Evolutionary conservation across 2,113 vertebrate genomes (phyloP), one percentile per base, ranked within the genome.

Genomic region (Lampris megalopsis): DNA sequence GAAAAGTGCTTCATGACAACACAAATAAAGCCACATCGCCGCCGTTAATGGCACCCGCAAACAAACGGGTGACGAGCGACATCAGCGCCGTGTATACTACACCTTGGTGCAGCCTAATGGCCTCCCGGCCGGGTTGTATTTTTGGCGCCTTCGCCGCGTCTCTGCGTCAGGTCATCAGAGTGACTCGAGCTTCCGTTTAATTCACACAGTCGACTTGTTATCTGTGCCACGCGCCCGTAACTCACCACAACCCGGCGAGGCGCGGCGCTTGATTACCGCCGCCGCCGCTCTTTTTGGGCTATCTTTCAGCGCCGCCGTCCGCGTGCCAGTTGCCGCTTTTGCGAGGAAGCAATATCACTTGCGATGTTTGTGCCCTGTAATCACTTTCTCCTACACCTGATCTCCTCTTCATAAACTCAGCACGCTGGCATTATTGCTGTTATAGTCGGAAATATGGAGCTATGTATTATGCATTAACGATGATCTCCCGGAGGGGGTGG

Each of bases 401-500:
- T 91, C 84, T 75, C 77, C 82, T 87, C 86, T 91, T 89, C 73
- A 87, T 87, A 82, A 88, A 87, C 83, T 84, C 84, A 53, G 71
- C 48, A 42, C 48, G 65, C 75, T 68, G 61, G 84, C 84, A 84
- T 91, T 91, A 90, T 90, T 87, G 91, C 88, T 83, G 84, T 84
- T 90, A 88, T 82, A 73, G 77, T 81, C 58, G 40, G 84, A 91
- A 88, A 89, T 88, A 82, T 77, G 86, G 71, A 73, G 84, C 64
- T 64, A 91, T 91, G 89, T 82, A 92, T 92, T 91, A 92, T 90
- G 89, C 88, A 93, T 92, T 85, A 86, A 87, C 73, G n/a, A 82
- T 79, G 62, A 67, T 82, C 85, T 85, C 84, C 83, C 52, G 1
- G 41, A 77, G 79, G 84, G 60, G 10, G 62, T 24, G 68, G 38